These are phyloP conservation scores for Coleophora deauratella DNA, from an alignment of 2,888 invertebrate species.

Conservation along the genomic window DNA sequence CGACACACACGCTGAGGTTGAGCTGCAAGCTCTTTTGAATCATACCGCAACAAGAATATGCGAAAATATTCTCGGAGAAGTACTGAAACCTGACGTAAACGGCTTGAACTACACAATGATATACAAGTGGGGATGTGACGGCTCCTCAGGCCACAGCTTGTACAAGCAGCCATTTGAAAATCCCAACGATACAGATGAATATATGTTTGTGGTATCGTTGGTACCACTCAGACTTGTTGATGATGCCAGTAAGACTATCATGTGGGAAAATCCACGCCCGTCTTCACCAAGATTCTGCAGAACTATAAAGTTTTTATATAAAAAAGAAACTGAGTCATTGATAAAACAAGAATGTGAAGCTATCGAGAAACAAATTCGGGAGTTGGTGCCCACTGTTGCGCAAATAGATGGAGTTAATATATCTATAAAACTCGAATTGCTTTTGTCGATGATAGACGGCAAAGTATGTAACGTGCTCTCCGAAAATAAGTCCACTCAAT, in stretches of 20 bases:
- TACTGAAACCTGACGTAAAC: background rate
- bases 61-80: background rate
- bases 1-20: background rate
- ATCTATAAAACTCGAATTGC: background rate
- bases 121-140: background rate
- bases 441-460: background rate
- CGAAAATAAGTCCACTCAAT: background rate
- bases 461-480: background rate
- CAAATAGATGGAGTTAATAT: background rate
- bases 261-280: background rate
- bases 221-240: background rate
- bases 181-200: background rate
- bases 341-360: background rate
- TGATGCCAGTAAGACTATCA: background rate
- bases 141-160: background rate
- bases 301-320: background rate
- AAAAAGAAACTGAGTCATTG: background rate
- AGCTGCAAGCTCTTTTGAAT: conserved; percentile 3
- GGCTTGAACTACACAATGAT: background rate
- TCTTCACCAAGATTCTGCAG: background rate
- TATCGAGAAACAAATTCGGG: background rate
- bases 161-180: background rate
- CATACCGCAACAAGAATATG: conserved; percentile 3
- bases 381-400: background rate
- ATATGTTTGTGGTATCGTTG: background rate